Percentiles rank a stretch among this genome's conserved stretches.
phyloP scores from a whole-genome alignment of 2,797 vertebrate genomes.

The Microhierax caerulescens region DNA sequence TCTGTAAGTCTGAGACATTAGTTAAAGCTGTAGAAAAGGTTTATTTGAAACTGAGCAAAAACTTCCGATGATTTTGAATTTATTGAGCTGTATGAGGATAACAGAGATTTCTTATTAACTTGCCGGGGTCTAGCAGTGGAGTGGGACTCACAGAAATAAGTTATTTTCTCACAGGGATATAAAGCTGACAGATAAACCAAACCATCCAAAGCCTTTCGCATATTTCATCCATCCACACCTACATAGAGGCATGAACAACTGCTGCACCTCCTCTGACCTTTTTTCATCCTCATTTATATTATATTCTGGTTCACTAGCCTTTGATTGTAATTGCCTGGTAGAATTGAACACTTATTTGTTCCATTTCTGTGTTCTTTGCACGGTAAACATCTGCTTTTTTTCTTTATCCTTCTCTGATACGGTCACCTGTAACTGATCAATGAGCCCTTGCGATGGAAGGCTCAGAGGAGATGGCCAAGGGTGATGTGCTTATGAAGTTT shows the following conservation, averaged over 20 bases:
- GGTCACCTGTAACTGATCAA: background rate
- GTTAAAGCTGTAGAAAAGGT: background rate
- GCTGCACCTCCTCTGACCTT: background rate
- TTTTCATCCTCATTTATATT: background rate
- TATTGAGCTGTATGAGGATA: background rate
- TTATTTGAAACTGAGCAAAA: background rate
- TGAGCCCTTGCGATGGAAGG: background rate
- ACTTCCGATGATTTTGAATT: background rate
- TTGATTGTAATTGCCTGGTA: background rate
- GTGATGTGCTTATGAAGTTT: background rate
- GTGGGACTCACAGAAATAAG: background rate
- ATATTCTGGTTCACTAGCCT: background rate
- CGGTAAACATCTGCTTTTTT: background rate
- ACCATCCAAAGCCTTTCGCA: background rate
- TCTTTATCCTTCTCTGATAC: background rate
- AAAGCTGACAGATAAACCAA: background rate
- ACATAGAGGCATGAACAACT: background rate
- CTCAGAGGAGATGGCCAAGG: background rate
- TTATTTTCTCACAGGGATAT: background rate
- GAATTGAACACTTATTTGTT: background rate
- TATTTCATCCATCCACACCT: background rate
- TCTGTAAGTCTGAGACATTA: background rate
- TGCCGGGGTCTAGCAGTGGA: background rate
- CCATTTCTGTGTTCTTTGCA: background rate
- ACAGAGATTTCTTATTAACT: background rate